Evolutionary conservation across 2,113 vertebrate species (phyloP), one percentile per base, ranked within the genome.

Genomic region (Perccottus glenii): DNA sequence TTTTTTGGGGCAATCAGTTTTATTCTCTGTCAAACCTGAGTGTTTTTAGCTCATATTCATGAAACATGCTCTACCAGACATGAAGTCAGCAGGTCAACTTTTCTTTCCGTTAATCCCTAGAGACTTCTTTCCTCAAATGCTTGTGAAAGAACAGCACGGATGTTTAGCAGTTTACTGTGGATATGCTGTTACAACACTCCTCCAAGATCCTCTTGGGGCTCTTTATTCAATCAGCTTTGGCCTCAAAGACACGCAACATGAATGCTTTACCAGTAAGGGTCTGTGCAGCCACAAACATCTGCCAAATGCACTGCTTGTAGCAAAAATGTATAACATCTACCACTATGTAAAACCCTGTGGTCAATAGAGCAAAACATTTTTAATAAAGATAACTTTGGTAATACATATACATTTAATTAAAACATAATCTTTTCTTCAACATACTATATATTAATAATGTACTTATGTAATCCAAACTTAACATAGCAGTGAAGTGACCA

Each of bases 121-220:
- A 15, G 84, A 90, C 89, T 88, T 83, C 85, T 87, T n/a, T 73
- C 70, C 79, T 51, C 62, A 91, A 91, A 84, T 92, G 88, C 90
- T 90, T 91, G 82, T 84, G 85, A 90, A 91, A 88, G 84, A 81
- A 67, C 67, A 76, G 72, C 73, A 74, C 78, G 63, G 53, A 62
- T 64, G 19, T 27, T 27, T 27, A 27, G 38, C 52, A 67, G 66
- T 61, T 76, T 67, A 68, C 38, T 53, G 70, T 19, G 46, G 50
- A 52, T 58, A 59, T 70, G 49, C 57, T 42, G 45, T 53, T 48
- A 52, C 46, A 68, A 35, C 47, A 65, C 50, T 62, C 64, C 68
- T 67, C 33, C 35, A 27, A 71, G 48, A 70, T 64, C 69, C 60
- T 56, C 65, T 51, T 10, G 63, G 42, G 68, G 67, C 68, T 61